Evolutionary conservation across 1,140 invertebrate species (phyloP), one percentile per base, ranked within the genome.

Genomic region (Homarus americanus): DNA sequence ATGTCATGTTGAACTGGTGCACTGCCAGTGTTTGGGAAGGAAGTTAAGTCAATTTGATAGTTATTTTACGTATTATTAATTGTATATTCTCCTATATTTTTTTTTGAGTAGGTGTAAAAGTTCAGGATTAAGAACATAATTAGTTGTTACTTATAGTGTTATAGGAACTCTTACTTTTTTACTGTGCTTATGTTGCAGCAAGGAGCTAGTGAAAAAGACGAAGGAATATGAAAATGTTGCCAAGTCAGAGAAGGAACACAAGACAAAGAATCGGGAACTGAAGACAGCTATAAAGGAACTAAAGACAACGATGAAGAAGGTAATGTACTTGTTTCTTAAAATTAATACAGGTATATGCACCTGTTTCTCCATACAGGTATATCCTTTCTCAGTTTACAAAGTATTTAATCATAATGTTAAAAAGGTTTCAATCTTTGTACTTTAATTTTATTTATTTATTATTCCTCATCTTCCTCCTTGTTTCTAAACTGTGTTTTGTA

Each of bases 151-250:
- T 49, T 49, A 17, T 58, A 58, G 24, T 58, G 24, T 58, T 58
- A 58, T n/a, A n/a, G 17, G 20, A 58, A 20, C 5, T 20, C 53
- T 20, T 24, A 58, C 44, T 24, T 24, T 58, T 58, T 58, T 58
- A 20, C 17, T 20, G 44, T 49, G 5, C 24, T 58, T 78, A 78
- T 53, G 12, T 38, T 82, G 0, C 44, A 82, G 79, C 24, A 34
- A 9, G 5, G 49, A 82, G 7, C 63, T 82, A 34, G 24, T 44
- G 79, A 24, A 28, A 63, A 82, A 82, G 41, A 28, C 10, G 1
- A n/a, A 82, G 38, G 44, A 82, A 63, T 63, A 34, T 82, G 53
- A 82, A 63, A 17, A 82, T 10, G 10, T 82, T 7, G 12, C 49
- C 36, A 12, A 24, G 63, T 24, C 53, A 82, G 7, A 38, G 4